phyloP scores from a whole-genome alignment of 2,797 vertebrate genomes.

The Syngnathus acus region DNA sequence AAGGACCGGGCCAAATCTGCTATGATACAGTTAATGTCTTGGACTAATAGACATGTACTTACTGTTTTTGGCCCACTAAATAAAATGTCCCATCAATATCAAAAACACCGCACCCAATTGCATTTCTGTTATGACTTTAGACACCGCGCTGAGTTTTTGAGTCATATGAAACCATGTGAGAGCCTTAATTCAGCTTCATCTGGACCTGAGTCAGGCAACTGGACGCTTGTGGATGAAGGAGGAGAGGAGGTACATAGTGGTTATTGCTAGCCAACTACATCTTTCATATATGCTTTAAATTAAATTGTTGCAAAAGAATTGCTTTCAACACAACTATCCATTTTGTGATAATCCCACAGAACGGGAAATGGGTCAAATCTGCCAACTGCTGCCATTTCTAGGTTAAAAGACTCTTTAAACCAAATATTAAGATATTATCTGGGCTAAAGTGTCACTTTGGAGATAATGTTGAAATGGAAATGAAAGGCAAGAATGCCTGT shows the following conservation, averaged over 20 bases:
- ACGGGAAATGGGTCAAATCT: no score
- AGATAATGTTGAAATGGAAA: no score
- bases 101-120: neutral
- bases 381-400: no score
- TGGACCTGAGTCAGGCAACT: conserved; percentile 82
- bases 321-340: no score
- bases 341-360: no score
- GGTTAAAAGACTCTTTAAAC: no score
- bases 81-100: neutral
- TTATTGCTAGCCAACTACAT: neutral
- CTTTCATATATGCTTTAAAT: neutral
- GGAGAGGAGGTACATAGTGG: conserved; percentile 84
- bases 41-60: neutral
- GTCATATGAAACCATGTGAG: conserved; percentile 87
- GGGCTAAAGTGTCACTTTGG: no score
- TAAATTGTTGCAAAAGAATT: neutral
- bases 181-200: conserved; percentile 66
- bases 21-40: neutral
- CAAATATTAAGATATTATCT: no score
- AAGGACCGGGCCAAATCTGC: neutral
- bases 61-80: neutral
- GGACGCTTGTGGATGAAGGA: conserved; percentile 95
- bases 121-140: conserved; percentile 55
- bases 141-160: conserved; percentile 85
- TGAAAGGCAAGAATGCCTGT: no score